phyloP scores from a whole-genome alignment of 1,140 invertebrate genomes.

The Nomia melanderi region DNA sequence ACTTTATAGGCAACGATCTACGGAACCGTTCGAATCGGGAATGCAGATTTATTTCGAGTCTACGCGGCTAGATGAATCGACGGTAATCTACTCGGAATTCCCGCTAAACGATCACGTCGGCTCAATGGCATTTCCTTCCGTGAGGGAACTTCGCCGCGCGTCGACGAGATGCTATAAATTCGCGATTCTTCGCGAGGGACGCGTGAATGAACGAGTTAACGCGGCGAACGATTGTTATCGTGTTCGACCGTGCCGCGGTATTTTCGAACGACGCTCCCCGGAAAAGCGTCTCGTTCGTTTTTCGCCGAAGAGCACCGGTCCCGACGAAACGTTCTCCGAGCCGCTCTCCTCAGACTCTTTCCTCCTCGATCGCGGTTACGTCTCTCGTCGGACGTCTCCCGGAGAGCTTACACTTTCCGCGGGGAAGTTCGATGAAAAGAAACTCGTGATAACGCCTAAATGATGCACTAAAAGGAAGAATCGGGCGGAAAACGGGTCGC shows the following conservation, averaged over 20 bases:
- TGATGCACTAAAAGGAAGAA: constrained; percentile 5
- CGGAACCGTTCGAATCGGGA: background rate
- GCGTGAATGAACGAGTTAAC: constrained; percentile 32
- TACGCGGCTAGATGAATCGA: background rate
- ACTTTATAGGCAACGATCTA: background rate
- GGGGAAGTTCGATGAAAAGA: background rate
- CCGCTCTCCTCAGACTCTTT: too few species aligned
- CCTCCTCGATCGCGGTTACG: background rate
- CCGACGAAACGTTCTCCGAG: background rate
- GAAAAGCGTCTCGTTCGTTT: constrained; percentile 30
- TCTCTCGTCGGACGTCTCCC: background rate
- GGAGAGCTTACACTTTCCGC: background rate
- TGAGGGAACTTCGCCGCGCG: background rate
- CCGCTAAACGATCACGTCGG: constrained; percentile 17
- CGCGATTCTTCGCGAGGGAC: background rate
- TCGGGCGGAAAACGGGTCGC: background rate
- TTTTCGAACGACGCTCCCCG: constrained; percentile 34
- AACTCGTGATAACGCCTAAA: constrained; percentile 16
- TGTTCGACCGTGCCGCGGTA: constrained; percentile 36
- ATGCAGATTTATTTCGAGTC: too few species aligned
- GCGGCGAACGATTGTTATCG: constrained; percentile 49
- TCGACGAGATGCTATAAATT: constrained; percentile 22
- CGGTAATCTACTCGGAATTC: background rate
- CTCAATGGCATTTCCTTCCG: constrained; percentile 26
- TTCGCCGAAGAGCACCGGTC: constrained; percentile 5